These are phyloP conservation scores for Incurvaria masculella DNA, from an alignment of 2,888 invertebrate species.

Conservation along the genomic window DNA sequence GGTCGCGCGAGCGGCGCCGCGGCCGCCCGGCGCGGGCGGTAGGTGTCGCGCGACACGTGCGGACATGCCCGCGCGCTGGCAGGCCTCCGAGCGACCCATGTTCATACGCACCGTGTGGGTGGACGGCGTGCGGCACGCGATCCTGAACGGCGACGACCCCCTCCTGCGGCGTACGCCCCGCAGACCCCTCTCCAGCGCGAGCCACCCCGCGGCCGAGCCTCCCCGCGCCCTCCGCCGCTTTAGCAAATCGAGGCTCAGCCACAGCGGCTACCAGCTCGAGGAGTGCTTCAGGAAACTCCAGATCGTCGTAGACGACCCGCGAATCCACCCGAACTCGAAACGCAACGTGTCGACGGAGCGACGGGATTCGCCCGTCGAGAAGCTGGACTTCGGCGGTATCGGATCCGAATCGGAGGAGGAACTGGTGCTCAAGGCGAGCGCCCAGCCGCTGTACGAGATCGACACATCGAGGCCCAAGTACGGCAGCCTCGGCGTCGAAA, in stretches of 20 bases:
- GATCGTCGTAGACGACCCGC: slow-evolving; percentile 26
- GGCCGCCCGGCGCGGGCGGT: not conserved
- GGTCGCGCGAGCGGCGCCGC: slow-evolving; percentile 17
- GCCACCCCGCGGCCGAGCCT: slow-evolving; percentile 20
- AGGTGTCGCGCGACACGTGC: slow-evolving; percentile 17
- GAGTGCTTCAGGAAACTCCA: slow-evolving; percentile 31
- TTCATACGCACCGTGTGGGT: slow-evolving; percentile 67
- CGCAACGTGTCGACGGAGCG: slow-evolving; percentile 22
- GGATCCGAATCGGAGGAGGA: slow-evolving; percentile 33
- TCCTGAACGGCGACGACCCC: slow-evolving; percentile 63
- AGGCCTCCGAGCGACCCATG: slow-evolving; percentile 59
- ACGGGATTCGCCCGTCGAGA: slow-evolving; percentile 27
- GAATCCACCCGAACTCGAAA: slow-evolving; percentile 11
- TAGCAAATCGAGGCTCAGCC: slow-evolving; percentile 27
- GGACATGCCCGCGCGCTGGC: slow-evolving; percentile 59
- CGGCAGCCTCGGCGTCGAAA: slow-evolving; percentile 25
- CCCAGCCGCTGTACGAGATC: slow-evolving; percentile 29
- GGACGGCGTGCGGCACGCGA: slow-evolving; percentile 67
- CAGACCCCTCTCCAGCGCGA: slow-evolving; percentile 37
- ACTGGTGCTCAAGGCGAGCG: slow-evolving; percentile 27
- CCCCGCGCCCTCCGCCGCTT: slow-evolving; percentile 12
- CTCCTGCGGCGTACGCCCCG: slow-evolving; percentile 26
- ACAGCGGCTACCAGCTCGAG: slow-evolving; percentile 25
- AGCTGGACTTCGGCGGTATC: slow-evolving; percentile 32
- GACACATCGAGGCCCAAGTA: slow-evolving; percentile 23